Evolutionary conservation across 2,888 invertebrate genomes (phyloP).

Genomic region (Shargacucullia verbasci): DNA sequence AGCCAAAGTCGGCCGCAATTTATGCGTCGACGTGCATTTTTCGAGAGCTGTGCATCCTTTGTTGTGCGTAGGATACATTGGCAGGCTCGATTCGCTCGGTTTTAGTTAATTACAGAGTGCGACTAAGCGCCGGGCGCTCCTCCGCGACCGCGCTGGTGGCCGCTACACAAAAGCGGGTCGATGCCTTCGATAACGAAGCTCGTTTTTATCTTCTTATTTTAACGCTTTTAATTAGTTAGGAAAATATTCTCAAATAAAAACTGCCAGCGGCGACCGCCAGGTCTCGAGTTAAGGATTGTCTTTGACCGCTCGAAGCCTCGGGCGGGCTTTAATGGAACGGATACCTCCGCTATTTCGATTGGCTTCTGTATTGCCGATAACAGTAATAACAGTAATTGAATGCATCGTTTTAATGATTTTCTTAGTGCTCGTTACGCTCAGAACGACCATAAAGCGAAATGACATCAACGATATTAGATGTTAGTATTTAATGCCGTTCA

Average conservation of each 20-base stretch:
- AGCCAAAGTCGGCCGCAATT: slow-evolving; percentile 57
- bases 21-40: slow-evolving; percentile 73
- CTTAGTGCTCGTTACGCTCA: slow-evolving; percentile 61
- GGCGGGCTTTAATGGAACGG: slow-evolving; percentile 77
- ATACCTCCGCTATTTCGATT: slow-evolving; percentile 78
- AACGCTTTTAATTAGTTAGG: slow-evolving; percentile 89
- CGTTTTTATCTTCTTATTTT: slow-evolving; percentile 87
- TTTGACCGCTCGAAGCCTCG: slow-evolving; percentile 76
- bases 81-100: slow-evolving; percentile 67
- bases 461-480: slow-evolving; percentile 50
- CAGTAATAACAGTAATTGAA: slow-evolving; percentile 74
- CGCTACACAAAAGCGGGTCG: slow-evolving; percentile 86
- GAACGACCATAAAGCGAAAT: slow-evolving; percentile 53
- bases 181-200: slow-evolving; percentile 87
- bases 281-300: slow-evolving; percentile 79
- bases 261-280: slow-evolving; percentile 76
- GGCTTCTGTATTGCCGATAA: slow-evolving; percentile 82
- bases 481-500: slow-evolving; percentile 19
- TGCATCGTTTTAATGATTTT: slow-evolving; percentile 72
- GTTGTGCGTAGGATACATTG: slow-evolving; percentile 68
- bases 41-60: slow-evolving; percentile 72
- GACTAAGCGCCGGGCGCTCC: slow-evolving; percentile 74
- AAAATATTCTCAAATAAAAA: slow-evolving; percentile 88
- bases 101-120: slow-evolving; percentile 87
- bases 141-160: slow-evolving; percentile 76